Percentiles rank a stretch among this genome's conserved stretches.
phyloP scores from a whole-genome alignment of 2,113 vertebrate species.

The Spea multiplicata region DNA sequence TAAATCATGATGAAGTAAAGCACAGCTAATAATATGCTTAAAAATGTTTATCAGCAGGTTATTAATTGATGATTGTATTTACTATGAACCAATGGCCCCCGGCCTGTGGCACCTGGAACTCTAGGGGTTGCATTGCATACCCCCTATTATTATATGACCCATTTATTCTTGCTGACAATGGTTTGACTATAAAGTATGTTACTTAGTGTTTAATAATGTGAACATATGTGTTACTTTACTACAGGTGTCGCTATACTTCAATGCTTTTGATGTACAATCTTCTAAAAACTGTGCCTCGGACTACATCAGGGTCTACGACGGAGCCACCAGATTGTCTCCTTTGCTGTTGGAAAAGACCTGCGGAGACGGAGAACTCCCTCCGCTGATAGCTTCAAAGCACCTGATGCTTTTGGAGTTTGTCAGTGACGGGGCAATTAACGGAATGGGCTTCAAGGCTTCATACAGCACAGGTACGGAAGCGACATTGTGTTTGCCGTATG shows the following conservation, averaged over 20 bases:
- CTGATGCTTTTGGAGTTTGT: constrained; percentile 59
- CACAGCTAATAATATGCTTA: too few species aligned
- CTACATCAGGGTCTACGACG: constrained; percentile 58
- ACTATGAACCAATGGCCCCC: too few species aligned
- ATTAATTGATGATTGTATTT: too few species aligned
- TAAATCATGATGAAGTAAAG: too few species aligned
- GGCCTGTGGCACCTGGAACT: too few species aligned
- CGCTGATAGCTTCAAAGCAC: constrained; percentile 50
- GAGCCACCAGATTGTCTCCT: constrained; percentile 54
- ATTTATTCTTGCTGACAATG: too few species aligned
- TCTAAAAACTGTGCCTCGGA: constrained; percentile 58
- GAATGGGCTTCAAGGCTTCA: constrained; percentile 58
- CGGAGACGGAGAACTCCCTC: constrained; percentile 50
- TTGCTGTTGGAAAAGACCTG: constrained; percentile 57
- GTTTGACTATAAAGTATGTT: too few species aligned
- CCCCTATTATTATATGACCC: too few species aligned
- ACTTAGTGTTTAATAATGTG: too few species aligned
- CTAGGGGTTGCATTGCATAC: too few species aligned
- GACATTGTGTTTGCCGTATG: too few species aligned
- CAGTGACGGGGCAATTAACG: constrained; percentile 51
- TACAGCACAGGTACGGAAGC: constrained; percentile 54
- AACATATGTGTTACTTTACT: constrained; percentile 13
- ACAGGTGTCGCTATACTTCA: constrained; percentile 62
- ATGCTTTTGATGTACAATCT: constrained; percentile 55
- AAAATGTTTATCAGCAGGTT: too few species aligned